phyloP scores from a whole-genome alignment of 1,140 invertebrate genomes.

The Phymastichus coffea region DNA sequence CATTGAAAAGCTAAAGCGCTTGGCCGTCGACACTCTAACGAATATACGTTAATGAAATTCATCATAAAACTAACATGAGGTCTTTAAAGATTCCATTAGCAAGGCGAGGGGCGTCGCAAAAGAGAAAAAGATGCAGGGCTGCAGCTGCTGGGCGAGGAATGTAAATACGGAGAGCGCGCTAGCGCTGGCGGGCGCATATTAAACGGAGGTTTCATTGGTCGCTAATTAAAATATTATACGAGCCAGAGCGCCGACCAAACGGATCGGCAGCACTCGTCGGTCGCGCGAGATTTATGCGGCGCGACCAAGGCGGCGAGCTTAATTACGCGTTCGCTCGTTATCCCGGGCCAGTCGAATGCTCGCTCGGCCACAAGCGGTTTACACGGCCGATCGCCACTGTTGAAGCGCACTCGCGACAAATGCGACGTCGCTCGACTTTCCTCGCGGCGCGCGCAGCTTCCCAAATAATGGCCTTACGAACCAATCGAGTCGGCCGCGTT shows the following conservation, averaged over 20 bases:
- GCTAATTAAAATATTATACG: slow-evolving; percentile 10
- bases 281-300: slow-evolving; percentile 5
- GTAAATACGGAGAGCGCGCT: background rate
- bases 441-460: background rate
- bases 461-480: background rate
- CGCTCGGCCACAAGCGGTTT: background rate
- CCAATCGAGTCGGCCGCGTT: no score
- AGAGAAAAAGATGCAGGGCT: background rate
- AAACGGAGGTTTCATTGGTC: background rate
- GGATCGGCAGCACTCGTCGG: background rate
- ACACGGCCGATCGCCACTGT: background rate
- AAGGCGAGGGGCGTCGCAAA: background rate
- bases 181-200: background rate
- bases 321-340: slow-evolving; percentile 11
- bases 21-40: no score
- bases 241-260: background rate
- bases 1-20: no score
- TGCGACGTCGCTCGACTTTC: background rate
- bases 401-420: background rate
- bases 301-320: no score
- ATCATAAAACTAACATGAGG: background rate
- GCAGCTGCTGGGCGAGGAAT: no score
- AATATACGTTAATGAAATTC: no score
- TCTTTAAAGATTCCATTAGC: background rate
- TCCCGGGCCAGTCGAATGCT: slow-evolving; percentile 5